Conservation (phyloP, 2,797 vertebrate species). For the Labeo calbasu region DNA sequence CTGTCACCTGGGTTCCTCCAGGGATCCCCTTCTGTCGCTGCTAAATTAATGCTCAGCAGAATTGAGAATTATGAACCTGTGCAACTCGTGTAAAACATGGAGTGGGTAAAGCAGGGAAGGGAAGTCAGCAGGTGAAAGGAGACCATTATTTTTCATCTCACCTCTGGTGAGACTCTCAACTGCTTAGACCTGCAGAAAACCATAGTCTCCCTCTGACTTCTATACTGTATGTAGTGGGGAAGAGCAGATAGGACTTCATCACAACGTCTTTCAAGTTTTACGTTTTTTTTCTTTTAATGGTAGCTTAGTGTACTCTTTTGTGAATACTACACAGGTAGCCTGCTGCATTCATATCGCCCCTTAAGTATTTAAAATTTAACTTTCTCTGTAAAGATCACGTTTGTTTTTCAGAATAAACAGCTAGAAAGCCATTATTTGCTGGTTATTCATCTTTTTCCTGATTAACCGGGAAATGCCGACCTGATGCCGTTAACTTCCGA, state of each 20-base stretch:
- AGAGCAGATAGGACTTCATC: constrained; percentile 21
- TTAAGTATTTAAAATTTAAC: constrained; percentile 37
- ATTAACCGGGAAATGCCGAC: too few relatives aligned
- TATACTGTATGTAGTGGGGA: constrained; percentile 14
- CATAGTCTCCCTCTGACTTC: constrained; percentile 42
- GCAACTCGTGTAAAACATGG: constrained; percentile 60
- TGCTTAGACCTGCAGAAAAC: constrained; percentile 56
- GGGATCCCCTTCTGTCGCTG: constrained; percentile 53
- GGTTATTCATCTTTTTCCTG: not conserved
- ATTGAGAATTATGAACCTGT: constrained; percentile 63
- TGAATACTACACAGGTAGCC: constrained; percentile 1
- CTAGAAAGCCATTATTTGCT: constrained; percentile 36
- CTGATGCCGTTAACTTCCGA: too few relatives aligned
- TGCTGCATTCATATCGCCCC: constrained; percentile 19
- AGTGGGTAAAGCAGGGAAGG: constrained; percentile 4
- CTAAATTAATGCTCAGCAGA: constrained; percentile 67
- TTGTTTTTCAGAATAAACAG: constrained; percentile 34
- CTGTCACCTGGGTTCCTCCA: constrained; percentile 57
- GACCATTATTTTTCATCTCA: constrained; percentile 60
- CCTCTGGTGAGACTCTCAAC: constrained; percentile 53
- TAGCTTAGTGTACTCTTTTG: constrained; percentile 32
- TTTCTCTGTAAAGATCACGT: constrained; percentile 23
- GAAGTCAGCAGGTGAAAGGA: constrained; percentile 42
- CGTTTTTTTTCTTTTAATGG: constrained; percentile 5
- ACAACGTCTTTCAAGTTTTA: constrained; percentile 16